Base-by-base conservation (phyloP, 2,888 invertebrate genomes). In the Xylophagus ater region DNA sequence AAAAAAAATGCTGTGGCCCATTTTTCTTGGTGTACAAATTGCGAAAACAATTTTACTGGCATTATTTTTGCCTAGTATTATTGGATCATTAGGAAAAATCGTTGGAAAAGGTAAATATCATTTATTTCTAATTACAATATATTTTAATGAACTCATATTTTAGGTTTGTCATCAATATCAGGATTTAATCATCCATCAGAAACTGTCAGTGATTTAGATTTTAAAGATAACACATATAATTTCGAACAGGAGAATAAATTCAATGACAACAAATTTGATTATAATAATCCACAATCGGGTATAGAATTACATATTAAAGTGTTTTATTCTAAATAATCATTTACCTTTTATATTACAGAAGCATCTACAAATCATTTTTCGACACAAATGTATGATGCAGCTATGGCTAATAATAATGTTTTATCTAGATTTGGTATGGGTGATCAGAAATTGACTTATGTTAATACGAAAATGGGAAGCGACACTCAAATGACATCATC, bases 31-130 rank as follows among this genome's bases (percentile, higher is more conserved):
- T 1, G 75, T 81, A 4, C 86, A 88, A 65, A 72, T 88, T 36
- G 70, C 86, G 51, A 89, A 89, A 65, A 83, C 84, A 23, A 73
- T 87, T 31, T 66, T 88, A 15, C 72, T 88, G 21, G 87, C 86
- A 7, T 75, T 88, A 68, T 87, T 89, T 62, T 70, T 88, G 56
- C 87, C 87, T 1, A 83, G 84, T 43, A 76, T 88, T 42, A 69
- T 88, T 46, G 86, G 87, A 37, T 82, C 83, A 51, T 72, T 87
- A 41, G 85, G 85, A 36, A 85, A 85, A 65, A 73, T 87, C 44
- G 75, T 86, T 41, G 84, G 85, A 40, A 87, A 87, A 74, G 86
- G 87, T 76, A 62, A 55, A 15, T 17, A 15, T 31, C 6, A 15
- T 17, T 32, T 17, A 34, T 29, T 21, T 15, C 20, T 13, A 44